phyloP scores from a whole-genome alignment of 2,797 vertebrate genomes.

The Aplochiton taeniatus region DNA sequence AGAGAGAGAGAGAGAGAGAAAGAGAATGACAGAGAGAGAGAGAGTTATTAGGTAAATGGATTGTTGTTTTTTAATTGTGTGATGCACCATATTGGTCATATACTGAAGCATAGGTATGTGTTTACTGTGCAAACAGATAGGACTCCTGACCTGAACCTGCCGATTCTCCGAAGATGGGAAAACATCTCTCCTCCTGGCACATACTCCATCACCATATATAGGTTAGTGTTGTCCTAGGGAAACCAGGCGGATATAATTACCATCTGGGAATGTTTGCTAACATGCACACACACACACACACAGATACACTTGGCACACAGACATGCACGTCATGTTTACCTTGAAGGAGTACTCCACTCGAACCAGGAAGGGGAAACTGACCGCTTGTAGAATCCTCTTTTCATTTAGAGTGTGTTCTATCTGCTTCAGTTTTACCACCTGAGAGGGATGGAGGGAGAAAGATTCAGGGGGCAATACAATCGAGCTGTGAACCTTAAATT shows the following conservation, averaged over 20 bases:
- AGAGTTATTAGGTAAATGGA: not conserved
- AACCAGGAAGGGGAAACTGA: slow-evolving; percentile 91
- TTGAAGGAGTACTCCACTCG: slow-evolving; percentile 90
- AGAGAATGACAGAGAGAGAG: not conserved
- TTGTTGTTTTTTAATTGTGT: no score
- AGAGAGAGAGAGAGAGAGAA: not conserved
- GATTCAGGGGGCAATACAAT: not conserved
- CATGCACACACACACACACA: not conserved
- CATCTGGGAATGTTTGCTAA: not conserved
- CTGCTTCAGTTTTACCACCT: slow-evolving; percentile 95
- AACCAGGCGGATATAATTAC: slow-evolving; percentile 18
- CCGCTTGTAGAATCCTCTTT: slow-evolving; percentile 91
- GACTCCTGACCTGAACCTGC: slow-evolving; percentile 84
- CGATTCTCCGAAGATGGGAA: slow-evolving; percentile 89
- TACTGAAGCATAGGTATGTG: no score
- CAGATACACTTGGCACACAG: not conserved
- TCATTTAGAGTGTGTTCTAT: slow-evolving; percentile 94
- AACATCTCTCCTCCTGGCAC: slow-evolving; percentile 93
- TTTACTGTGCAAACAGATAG: slow-evolving; percentile 13
- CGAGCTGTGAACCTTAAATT: no score
- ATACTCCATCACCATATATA: slow-evolving; percentile 96
- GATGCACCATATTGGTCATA: no score
- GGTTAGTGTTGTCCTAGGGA: slow-evolving; percentile 87
- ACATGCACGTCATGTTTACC: slow-evolving; percentile 56
- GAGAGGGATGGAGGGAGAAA: slow-evolving; percentile 1